Conservation (phyloP, 1,140 invertebrate genomes). For the Ptiloglossa arizonensis region DNA sequence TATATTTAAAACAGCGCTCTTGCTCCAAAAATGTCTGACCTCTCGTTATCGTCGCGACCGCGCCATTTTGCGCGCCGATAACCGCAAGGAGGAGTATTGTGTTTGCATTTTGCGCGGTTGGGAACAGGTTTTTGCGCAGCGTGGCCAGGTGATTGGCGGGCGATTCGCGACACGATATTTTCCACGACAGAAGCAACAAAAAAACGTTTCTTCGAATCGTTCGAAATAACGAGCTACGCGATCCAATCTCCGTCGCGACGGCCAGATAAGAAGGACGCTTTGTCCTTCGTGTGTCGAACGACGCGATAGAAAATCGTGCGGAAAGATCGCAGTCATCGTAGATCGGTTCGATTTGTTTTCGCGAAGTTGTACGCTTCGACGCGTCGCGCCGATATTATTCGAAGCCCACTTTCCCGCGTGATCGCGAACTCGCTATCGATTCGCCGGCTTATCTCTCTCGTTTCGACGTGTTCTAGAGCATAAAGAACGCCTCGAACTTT, state of each 20-base stretch:
- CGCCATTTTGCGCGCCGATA: slow-evolving; percentile 14
- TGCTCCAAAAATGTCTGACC: neutral
- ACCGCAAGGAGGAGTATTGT: neutral
- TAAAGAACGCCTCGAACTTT: too few relatives aligned
- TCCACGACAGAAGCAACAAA: neutral
- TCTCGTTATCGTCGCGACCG: neutral
- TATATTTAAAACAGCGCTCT: too few relatives aligned
- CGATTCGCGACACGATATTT: neutral
- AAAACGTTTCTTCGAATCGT: slow-evolving; percentile 13
- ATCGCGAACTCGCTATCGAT: too few relatives aligned
- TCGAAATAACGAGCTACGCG: slow-evolving; percentile 1
- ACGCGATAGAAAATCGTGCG: slow-evolving; percentile 21
- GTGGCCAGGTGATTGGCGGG: neutral
- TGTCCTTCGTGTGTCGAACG: slow-evolving; percentile 38
- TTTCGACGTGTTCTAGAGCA: too few relatives aligned
- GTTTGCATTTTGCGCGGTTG: neutral
- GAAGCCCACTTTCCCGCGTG: too few relatives aligned
- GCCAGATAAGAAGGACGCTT: slow-evolving; percentile 21
- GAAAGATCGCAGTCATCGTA: neutral
- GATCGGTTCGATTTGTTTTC: neutral
- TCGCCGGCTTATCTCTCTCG: too few relatives aligned
- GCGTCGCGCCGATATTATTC: neutral
- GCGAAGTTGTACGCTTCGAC: neutral
- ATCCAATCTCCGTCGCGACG: slow-evolving; percentile 14
- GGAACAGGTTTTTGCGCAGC: neutral